Conservation (phyloP, 2,888 invertebrate species). For the Tinea pellionella region DNA sequence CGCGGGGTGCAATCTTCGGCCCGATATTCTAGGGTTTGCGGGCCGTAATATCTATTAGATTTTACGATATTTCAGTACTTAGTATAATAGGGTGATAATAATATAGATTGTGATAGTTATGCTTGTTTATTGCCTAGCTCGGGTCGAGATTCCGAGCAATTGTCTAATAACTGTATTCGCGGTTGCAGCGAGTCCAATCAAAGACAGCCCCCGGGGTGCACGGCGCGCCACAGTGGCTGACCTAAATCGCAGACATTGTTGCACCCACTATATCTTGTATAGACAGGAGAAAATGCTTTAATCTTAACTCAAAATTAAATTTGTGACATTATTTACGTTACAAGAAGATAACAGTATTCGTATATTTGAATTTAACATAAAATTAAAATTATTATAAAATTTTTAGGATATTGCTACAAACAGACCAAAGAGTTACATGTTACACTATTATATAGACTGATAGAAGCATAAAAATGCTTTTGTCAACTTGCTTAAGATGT, state of each 20-base stretch:
- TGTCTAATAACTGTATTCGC: constrained; percentile 14
- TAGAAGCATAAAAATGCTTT: too few relatives aligned
- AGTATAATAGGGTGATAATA: constrained; percentile 4
- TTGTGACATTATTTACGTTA: background rate
- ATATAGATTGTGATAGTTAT: constrained; percentile 5
- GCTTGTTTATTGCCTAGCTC: background rate
- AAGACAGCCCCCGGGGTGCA: constrained; percentile 11
- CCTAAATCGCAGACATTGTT: constrained; percentile 13
- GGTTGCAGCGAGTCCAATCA: constrained; percentile 14
- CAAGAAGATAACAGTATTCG: background rate
- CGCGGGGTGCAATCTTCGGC: constrained; percentile 48
- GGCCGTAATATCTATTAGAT: background rate
- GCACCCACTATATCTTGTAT: background rate
- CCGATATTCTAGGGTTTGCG: constrained; percentile 38
- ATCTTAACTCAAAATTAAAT: background rate
- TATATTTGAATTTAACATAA: too few relatives aligned
- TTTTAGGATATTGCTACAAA: too few relatives aligned
- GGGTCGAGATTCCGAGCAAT: constrained; percentile 12
- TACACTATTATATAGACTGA: too few relatives aligned
- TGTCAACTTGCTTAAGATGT: too few relatives aligned
- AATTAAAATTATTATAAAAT: too few relatives aligned
- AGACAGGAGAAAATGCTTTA: constrained; percentile 7
- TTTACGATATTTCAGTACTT: constrained; percentile 6
- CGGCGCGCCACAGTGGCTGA: background rate
- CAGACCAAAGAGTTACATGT: too few relatives aligned